Evolutionary conservation across 2,888 invertebrate species (phyloP).

Genomic region (Eupithecia pulchellata): DNA sequence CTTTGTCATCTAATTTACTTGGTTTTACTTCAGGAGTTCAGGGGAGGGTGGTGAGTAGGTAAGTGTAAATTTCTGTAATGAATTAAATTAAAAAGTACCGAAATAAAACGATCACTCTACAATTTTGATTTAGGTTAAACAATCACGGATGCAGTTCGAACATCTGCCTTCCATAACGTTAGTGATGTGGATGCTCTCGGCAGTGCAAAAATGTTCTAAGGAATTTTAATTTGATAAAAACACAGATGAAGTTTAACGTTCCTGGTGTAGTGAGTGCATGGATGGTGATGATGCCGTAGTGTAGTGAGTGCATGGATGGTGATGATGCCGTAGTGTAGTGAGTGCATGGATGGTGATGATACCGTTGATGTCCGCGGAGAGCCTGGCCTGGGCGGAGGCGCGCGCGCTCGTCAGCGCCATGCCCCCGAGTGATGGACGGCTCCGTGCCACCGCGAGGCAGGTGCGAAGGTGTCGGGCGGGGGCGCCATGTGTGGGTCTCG

Average conservation of each 20-base stretch:
- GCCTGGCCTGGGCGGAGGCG: conserved; percentile 24
- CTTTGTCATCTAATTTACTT: no score
- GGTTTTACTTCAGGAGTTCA: no score
- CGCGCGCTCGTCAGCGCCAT: conserved; percentile 43
- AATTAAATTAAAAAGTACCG: no score
- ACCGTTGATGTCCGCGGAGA: conserved; percentile 13
- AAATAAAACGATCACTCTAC: no score
- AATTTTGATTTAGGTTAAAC: no score
- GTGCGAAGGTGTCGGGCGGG: conserved; percentile 17
- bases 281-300: no score
- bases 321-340: no score
- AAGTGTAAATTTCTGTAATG: no score
- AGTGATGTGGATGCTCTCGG: background rate
- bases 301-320: conserved; percentile 3
- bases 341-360: background rate
- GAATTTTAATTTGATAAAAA: background rate
- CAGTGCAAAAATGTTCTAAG: background rate
- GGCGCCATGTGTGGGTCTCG: background rate
- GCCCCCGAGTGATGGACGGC: conserved; percentile 29
- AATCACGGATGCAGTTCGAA: no score
- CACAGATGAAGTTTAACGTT: background rate
- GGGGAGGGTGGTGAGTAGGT: no score
- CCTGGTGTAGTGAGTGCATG: conserved; percentile 1
- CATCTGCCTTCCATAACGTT: background rate
- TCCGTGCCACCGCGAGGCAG: conserved; percentile 19